A percentile compares a stretch with the other conserved stretches of the same genome.
Evolutionary conservation across 2,113 vertebrate species (phyloP).

Genomic region (Corythaeola cristata): DNA sequence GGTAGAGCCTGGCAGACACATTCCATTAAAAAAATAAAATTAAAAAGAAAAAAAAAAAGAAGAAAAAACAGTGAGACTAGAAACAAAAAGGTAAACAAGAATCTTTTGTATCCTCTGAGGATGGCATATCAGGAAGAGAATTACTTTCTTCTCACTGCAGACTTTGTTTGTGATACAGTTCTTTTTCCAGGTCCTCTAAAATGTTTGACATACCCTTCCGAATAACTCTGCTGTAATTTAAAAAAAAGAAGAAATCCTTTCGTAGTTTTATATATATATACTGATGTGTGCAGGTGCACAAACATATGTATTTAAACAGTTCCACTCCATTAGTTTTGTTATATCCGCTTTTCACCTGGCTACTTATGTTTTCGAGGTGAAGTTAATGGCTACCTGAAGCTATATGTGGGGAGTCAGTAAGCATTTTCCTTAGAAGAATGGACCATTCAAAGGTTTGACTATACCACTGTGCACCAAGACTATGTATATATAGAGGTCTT

Average conservation of each 20-base stretch:
- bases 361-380: not conserved
- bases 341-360: not conserved
- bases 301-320: not conserved
- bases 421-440: not conserved
- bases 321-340: not conserved
- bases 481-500: not conserved
- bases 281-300: not conserved
- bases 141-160: not conserved
- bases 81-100: not conserved
- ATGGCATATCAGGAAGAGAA: not conserved
- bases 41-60: too few species aligned
- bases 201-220: not conserved
- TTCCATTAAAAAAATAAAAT: not conserved
- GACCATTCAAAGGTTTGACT: not conserved
- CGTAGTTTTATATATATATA: not conserved
- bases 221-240: not conserved
- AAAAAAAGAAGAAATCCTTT: not conserved
- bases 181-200: not conserved
- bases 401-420: not conserved
- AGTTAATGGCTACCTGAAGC: not conserved
- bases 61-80: not conserved
- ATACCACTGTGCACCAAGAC: not conserved
- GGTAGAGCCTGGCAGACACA: not conserved
- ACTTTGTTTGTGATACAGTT: fast-evolving
- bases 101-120: not conserved